Base-by-base conservation (phyloP, 2,888 invertebrate genomes). In the Cyaniris semiargus region DNA sequence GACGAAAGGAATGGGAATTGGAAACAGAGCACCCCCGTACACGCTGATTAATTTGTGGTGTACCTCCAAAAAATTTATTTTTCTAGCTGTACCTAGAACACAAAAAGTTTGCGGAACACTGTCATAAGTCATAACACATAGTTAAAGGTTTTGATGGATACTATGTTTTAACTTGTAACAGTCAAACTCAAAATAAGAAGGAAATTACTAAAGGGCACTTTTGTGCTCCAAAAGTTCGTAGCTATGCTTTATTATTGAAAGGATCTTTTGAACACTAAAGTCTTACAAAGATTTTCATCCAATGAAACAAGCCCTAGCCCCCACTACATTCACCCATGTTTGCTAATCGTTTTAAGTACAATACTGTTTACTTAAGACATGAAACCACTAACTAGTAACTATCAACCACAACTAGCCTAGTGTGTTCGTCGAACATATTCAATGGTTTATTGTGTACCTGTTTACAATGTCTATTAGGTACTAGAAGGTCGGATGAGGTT, bases 401-500 rank as follows among this genome's bases (percentile, higher is more conserved):
- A 53, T 18, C 18, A 53, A 53, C 18, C 18, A 18, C 44, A 44
- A 44, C 58, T 66, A 23, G 31, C 66, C 31, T 60, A n/a, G n/a
- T n/a, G 34, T 72, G 23, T 74, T 74, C 74, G 23, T 23, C 48
- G 74, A 48, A 74, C 27, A 15, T 13, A 74, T 18, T 8, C 21
- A 23, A 72, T 18, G 27, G 74, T 15, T 48, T 13, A 74, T 74
- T 53, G 74, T 74, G 74, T 53, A 21, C 34, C n/a, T 71, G 74
- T 23, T 74, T 48, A 74, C 48, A 74, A 74, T 53, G 53, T 74
- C 74, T 74, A 53, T 74, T 74, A n/a, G n/a, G n/a, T n/a, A 48
- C 48, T 74, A 74, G 74, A 53, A 48, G 38, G 38, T 23, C 72
- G 38, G 44, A 38, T 72, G 38, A 72, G 38, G 72, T 72, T 72